phyloP scores from a whole-genome alignment of 2,888 invertebrate species.

The Ditula angustiorana region DNA sequence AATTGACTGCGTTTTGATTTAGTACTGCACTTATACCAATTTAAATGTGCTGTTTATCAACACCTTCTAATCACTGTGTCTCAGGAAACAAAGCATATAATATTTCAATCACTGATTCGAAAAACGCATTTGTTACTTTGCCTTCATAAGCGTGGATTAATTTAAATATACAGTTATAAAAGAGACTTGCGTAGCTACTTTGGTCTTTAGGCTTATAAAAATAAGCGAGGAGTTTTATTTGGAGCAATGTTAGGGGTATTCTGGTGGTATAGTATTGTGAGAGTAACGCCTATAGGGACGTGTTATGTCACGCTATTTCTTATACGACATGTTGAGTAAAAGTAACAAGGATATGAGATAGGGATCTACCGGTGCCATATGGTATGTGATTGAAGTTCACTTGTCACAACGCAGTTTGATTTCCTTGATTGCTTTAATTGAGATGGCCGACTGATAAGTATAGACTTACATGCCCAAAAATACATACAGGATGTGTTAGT shows the following conservation, averaged over 20 bases:
- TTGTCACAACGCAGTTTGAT: constrained; percentile 41
- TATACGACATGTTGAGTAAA: constrained; percentile 71
- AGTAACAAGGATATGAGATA: constrained; percentile 82
- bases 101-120: constrained; percentile 47
- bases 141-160: constrained; percentile 50
- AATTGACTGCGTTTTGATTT: constrained; percentile 84
- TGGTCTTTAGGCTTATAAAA: constrained; percentile 45
- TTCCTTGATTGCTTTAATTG: constrained; percentile 53
- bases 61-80: constrained; percentile 12
- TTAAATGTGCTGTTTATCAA: constrained; percentile 51
- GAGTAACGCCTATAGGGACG: constrained; percentile 75
- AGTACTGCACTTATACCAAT: constrained; percentile 65
- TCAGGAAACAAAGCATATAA: constrained; percentile 45
- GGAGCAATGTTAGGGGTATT: constrained; percentile 44
- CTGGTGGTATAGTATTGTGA: constrained; percentile 62
- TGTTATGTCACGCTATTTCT: constrained; percentile 76
- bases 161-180: constrained; percentile 41
- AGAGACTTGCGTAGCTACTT: constrained; percentile 40
- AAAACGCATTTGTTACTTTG: constrained; percentile 55
- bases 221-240: constrained; percentile 43
- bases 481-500: neutral
- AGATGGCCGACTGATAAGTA: constrained; percentile 27
- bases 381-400: constrained; percentile 69
- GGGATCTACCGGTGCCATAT: constrained; percentile 57
- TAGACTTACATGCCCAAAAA: neutral